Conservation (phyloP, 1,140 invertebrate species). For the Drosophila truncata region DNA sequence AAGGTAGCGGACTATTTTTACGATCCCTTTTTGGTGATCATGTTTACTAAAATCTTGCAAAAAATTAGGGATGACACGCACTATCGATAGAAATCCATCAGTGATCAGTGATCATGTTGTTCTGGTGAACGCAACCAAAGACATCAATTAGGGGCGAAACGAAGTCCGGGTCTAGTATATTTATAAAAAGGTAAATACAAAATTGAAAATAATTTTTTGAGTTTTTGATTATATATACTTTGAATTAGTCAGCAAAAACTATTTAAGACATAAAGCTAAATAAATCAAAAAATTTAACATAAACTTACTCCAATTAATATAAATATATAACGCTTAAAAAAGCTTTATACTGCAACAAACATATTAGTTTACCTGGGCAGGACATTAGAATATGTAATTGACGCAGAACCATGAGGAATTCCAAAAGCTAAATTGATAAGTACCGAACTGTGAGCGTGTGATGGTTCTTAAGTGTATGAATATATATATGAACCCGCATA, state of each 20-base stretch:
- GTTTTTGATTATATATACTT: too few species aligned
- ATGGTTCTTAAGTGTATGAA: slow-evolving; percentile 13
- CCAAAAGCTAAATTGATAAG: slow-evolving; percentile 40
- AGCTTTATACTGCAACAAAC: not conserved
- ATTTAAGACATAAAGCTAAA: not conserved
- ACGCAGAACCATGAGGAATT: slow-evolving; percentile 44
- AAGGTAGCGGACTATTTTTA: too few species aligned
- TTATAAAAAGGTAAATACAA: too few species aligned
- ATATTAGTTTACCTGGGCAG: not conserved
- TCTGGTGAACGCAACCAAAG: too few species aligned
- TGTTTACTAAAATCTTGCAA: too few species aligned
- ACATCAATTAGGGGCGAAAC: too few species aligned
- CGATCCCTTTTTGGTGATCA: too few species aligned
- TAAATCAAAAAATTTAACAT: not conserved
- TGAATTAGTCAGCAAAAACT: not conserved
- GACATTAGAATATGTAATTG: slow-evolving; percentile 18
- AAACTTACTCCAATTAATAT: not conserved
- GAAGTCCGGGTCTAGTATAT: too few species aligned
- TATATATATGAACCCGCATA: slow-evolving; percentile 27
- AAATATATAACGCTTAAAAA: not conserved
- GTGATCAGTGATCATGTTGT: too few species aligned
- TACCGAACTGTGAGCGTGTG: slow-evolving; percentile 33
- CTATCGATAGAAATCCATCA: too few species aligned
- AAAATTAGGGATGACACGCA: too few species aligned
- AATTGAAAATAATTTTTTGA: too few species aligned